Base-by-base conservation (phyloP, 2,888 invertebrate species). In the Leucophora obtusa region DNA sequence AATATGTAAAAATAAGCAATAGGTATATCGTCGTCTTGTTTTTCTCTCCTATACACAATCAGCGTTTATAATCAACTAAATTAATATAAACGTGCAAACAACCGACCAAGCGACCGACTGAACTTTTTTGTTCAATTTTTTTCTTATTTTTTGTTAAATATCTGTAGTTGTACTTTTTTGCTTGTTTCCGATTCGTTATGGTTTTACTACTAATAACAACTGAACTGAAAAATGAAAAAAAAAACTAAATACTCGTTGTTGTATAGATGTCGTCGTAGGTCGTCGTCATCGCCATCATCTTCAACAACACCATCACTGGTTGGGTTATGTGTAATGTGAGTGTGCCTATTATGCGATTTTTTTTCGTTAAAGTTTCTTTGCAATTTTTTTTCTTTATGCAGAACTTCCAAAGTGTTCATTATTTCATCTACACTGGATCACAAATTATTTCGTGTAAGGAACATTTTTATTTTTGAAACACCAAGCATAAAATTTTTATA, bases 121-220 rank as follows among this genome's bases (percentile, higher is more conserved):
- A 78, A 78, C 60, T 74, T 79, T 73, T 63, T 38, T 60, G 15
- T 33, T 59, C 5, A 53, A 66, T 50, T 68, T 80, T 66, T 35
- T 68, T 28, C 66, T 24, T 68, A 17, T 60, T 63, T 66, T 71
- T 60, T 66, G 59, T 75, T 74, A 66, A 80, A 71, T 75, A 80
- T 71, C 63, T 75, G 43, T 54, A 56, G 38, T 62, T 50, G 69
- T 75, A 28, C 28, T 28, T 69, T 75, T 50, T 17, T 53, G 77
- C 54, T 70, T 81, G 81, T 81, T 81, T 81, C 81, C 81, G 77
- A 81, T 81, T 81, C 81, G 81, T 81, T 77, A 81, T 81, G 81
- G 81, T 74, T 81, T 81, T 77, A 77, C 77, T 81, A 77, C 77
- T 77, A 77, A 69, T 68, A 81, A 63, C 62, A 65, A 74, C 69